Conservation (phyloP, 2,797 vertebrate species). For the Cryptoprocta ferox region DNA sequence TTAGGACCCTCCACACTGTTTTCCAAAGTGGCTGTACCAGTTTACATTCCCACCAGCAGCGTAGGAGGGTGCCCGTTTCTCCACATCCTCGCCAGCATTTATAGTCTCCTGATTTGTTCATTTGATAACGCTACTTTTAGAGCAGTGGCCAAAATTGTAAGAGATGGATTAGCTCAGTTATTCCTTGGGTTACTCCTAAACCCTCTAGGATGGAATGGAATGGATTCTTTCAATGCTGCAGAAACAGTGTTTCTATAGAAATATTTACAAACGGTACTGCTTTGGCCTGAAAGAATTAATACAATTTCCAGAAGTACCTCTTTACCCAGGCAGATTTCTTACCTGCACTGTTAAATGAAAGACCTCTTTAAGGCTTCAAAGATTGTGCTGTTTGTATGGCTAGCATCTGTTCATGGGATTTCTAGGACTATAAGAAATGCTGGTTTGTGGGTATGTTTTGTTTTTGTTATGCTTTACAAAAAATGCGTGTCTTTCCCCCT, state of each 20-base stretch:
- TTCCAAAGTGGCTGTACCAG: too few species aligned
- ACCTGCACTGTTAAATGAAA: background rate
- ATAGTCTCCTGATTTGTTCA: too few species aligned
- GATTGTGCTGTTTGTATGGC: background rate
- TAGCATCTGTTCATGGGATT: background rate
- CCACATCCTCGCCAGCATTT: too few species aligned
- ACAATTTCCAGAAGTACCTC: slow-evolving; percentile 26
- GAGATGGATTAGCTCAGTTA: background rate
- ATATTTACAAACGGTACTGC: background rate
- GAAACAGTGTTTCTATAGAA: background rate
- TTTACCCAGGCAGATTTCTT: background rate
- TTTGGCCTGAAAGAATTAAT: background rate
- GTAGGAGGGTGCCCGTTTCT: too few species aligned
- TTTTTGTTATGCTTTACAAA: background rate
- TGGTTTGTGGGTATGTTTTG: background rate
- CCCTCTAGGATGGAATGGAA: background rate
- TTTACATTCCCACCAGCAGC: too few species aligned
- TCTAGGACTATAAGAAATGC: background rate
- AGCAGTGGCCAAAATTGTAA: background rate
- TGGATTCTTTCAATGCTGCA: background rate
- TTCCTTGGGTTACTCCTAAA: background rate
- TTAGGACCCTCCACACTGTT: too few species aligned
- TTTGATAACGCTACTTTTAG: background rate
- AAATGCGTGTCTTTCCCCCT: background rate
- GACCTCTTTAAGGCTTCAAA: background rate